A percentile compares a stretch with the other conserved stretches of the same genome.
Evolutionary conservation across 2,797 vertebrate species (phyloP).

Genomic region (Darevskia nairensis): DNA sequence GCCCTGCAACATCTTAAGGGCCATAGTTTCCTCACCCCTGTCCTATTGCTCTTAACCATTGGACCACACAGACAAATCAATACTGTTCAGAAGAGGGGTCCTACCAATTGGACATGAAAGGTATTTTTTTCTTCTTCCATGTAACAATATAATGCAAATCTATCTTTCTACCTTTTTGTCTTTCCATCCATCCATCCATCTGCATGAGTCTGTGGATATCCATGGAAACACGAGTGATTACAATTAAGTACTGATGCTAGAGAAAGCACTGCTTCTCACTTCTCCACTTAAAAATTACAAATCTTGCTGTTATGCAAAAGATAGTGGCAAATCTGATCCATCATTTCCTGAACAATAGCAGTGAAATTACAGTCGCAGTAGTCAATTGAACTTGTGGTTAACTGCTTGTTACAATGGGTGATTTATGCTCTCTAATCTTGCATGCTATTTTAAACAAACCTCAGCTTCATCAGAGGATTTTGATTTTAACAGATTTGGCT

Average conservation of each 20-base stretch:
- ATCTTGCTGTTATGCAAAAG: not conserved
- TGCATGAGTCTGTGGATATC: not conserved
- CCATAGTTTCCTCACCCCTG: not conserved
- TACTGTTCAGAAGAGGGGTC: not conserved
- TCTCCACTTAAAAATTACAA: not conserved
- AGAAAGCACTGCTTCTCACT: not conserved
- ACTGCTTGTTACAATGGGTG: not conserved
- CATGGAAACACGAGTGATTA: not conserved
- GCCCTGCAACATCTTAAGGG: too few species aligned
- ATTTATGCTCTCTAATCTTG: slow-evolving; percentile 9
- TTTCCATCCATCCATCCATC: not conserved
- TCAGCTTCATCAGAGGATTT: not conserved
- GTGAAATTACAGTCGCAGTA: not conserved
- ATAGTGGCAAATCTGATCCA: not conserved
- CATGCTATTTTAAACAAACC: not conserved
- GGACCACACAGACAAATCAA: not conserved
- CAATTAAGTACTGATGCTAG: not conserved
- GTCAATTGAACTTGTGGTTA: not conserved
- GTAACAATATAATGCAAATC: not conserved
- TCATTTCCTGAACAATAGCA: slow-evolving; percentile 20
- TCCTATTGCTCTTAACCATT: not conserved
- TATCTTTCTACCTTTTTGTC: not conserved
- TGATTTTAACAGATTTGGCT: not conserved
- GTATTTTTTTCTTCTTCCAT: not conserved
- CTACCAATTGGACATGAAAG: not conserved